Conservation (phyloP, 2,797 vertebrate genomes). For the Kryptolebias ocellatus region DNA sequence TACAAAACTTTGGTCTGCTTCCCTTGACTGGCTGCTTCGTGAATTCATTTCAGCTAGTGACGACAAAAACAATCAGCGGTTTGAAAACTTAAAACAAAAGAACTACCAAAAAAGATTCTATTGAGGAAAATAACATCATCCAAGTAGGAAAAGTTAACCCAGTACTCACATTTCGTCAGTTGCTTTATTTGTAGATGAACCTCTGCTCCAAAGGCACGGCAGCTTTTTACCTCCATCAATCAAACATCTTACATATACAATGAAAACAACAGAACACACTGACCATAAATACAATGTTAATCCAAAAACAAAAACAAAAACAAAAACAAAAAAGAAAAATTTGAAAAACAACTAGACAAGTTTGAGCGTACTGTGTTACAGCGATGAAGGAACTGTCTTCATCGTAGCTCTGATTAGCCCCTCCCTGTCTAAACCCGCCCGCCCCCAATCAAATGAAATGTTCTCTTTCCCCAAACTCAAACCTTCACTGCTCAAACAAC, state of each 20-base stretch:
- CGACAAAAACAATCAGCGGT: constrained; percentile 69
- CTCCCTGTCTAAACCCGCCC: constrained; percentile 40
- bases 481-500: constrained; percentile 41
- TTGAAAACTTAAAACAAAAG: constrained; percentile 65
- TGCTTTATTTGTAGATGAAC: constrained; percentile 74
- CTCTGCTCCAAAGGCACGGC: constrained; percentile 73
- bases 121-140: constrained; percentile 69
- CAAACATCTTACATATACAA: constrained; percentile 73
- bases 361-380: constrained; percentile 76
- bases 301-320: constrained; percentile 44
- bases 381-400: constrained; percentile 77
- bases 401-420: constrained; percentile 67
- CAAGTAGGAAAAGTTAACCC: constrained; percentile 75
- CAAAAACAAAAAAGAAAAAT: constrained; percentile 32
- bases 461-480: constrained; percentile 19
- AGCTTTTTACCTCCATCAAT: constrained; percentile 66
- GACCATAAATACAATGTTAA: constrained; percentile 82
- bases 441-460: constrained; percentile 48
- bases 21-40: constrained; percentile 74
- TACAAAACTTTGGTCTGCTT: constrained; percentile 89
- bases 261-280: constrained; percentile 76
- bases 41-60: constrained; percentile 66
- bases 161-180: constrained; percentile 79
- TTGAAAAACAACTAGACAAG: constrained; percentile 75
- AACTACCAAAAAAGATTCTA: constrained; percentile 76